Base-by-base conservation (phyloP, 1,140 invertebrate species). In the Caerostris darwini region DNA sequence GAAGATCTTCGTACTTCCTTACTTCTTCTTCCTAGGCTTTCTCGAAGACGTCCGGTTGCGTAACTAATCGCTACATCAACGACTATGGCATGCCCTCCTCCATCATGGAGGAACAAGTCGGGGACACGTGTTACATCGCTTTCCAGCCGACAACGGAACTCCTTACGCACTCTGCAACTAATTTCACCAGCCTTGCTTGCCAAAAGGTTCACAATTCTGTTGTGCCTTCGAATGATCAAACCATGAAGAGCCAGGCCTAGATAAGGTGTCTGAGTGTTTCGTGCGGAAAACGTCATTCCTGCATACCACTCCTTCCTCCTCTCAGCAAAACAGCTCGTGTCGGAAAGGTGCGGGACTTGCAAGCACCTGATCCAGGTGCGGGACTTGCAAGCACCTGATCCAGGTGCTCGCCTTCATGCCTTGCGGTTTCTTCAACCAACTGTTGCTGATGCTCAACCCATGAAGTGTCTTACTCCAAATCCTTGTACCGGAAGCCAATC, bases 161-260 rank as follows among this genome's bases (percentile, higher is more conserved):
- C 19, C 69, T 8, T 17, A 7, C 17, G 3, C 53, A 53, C n/a
- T 3, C 2, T 34, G 59, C 17, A 57, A 7, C 89, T 58, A 92
- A 86, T 82, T 77, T 67, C 93, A 69, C 82, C 96, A 97, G 97
- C 97, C 97, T 97, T 96, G 97, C 96, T 97, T 96, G 96, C 96
- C 97, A 97, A 97, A 97, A 97, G 97, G 97, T 97, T 97, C 97
- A 97, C 97, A 5, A 53, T 95, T 95, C 96, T 96, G 95, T 96
- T 96, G 96, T 96, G 96, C 95, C 96, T 96, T 96, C 96, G 96
- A 96, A 96, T 95, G 96, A 96, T 96, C 95, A 96, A 95, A 95
- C 95, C 96, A 95, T 95, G 96, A 96, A 96, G 96, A 96, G 95
- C 96, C 95, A 95, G 95, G 95, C 96, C 95, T 96, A 96, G 0